These are phyloP conservation scores for Portevinia maculata DNA, from an alignment of 2,888 invertebrate species.

Conservation along the genomic window DNA sequence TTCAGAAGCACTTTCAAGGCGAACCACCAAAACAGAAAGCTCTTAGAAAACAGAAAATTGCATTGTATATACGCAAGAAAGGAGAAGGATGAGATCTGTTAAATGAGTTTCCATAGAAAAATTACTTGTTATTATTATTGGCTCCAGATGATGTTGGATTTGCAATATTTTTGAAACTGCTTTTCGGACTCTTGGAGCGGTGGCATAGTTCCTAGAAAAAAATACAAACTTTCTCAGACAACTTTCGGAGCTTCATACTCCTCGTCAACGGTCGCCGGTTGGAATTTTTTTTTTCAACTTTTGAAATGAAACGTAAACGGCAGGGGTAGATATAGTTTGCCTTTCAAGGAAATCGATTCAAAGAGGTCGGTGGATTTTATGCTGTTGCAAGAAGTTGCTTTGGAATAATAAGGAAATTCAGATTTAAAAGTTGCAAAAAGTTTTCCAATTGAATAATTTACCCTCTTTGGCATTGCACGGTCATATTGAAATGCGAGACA, in stretches of 20 bases:
- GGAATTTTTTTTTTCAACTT: constrained; percentile 16
- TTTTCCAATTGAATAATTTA: constrained; percentile 61
- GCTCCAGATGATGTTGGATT: constrained; percentile 65
- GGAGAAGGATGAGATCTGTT: neutral
- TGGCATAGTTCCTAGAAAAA: neutral
- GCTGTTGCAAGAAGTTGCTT: neutral
- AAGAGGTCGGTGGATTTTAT: neutral
- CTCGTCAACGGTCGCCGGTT: constrained; percentile 48
- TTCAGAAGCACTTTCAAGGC: constrained; percentile 20
- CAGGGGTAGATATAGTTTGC: constrained; percentile 1
- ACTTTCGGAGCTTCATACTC: constrained; percentile 52
- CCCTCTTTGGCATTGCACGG: constrained; percentile 19
- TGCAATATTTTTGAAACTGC: constrained; percentile 43
- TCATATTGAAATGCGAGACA: constrained; percentile 48
- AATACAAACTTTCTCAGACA: constrained; percentile 12
- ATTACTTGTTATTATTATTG: constrained; percentile 68
- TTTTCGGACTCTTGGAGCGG: constrained; percentile 24
- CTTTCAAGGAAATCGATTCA: constrained; percentile 44
- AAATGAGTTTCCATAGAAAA: constrained; percentile 5
- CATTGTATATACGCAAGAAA: constrained; percentile 36
- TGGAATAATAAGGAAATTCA: constrained; percentile 27
- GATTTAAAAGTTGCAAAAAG: constrained; percentile 55
- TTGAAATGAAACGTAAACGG: constrained; percentile 27
- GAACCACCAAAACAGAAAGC: constrained; percentile 16
- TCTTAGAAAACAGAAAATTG: constrained; percentile 40